Evolutionary conservation across 2,113 vertebrate genomes (phyloP).

Genomic region (Gopherus evgoodei): DNA sequence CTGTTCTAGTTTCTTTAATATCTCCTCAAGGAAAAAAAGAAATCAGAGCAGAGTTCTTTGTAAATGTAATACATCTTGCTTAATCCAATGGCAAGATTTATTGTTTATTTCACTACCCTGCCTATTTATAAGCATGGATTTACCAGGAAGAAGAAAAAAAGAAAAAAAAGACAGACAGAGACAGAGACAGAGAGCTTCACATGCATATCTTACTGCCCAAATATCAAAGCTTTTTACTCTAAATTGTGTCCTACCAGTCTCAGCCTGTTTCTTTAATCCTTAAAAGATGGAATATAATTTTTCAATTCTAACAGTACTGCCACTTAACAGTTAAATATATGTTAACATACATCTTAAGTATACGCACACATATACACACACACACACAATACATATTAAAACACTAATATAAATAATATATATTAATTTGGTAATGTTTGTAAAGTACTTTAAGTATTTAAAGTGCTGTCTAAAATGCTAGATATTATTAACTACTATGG

Average conservation of each 20-base stretch:
- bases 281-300: background rate
- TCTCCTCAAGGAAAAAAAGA: background rate
- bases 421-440: background rate
- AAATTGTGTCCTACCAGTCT: background rate
- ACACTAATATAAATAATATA: background rate
- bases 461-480: background rate
- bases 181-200: background rate
- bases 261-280: background rate
- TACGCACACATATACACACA: too few species aligned
- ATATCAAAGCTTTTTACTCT: constrained; percentile 4
- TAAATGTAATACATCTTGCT: background rate
- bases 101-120: background rate
- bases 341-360: background rate
- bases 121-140: background rate
- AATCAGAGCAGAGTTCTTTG: rapidly evolving
- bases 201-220: background rate
- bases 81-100: background rate
- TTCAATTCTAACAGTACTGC: background rate
- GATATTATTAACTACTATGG: background rate
- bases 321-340: background rate
- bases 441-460: background rate
- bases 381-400: background rate
- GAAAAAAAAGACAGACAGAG: background rate
- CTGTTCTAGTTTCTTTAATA: background rate
- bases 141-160: background rate